Evolutionary conservation across 2,888 invertebrate species (phyloP), one percentile per base, ranked within the genome.

Genomic region (Leptinotarsa haldemani): DNA sequence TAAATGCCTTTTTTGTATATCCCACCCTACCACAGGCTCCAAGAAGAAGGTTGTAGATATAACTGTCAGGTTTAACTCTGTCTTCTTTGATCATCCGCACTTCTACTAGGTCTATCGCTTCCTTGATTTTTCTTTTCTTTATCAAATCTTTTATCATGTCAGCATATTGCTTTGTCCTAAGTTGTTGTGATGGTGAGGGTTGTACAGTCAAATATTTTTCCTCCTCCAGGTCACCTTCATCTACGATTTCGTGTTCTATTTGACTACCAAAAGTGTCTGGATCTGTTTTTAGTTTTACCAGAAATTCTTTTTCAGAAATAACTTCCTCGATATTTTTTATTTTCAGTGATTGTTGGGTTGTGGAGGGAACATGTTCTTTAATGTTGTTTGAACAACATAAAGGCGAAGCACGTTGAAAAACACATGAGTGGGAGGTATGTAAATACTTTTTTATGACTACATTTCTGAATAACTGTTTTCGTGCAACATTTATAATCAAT

Each of bases 1-100:
- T 90, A 84, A 97, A 97, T 1, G 96, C 96, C 87, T 95, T 95
- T 81, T 94, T 93, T 2, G 95, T 92, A 82, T 95, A 95, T 0
- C 98, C 98, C 1, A 92, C 93, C 81, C 92, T 88, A 3, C 95
- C 97, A 87, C 95, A 95, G 12, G 92, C 95, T 74, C 93, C 92
- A 74, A 98, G 93, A n/a, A 98, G 86, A 71, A 95, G 88, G 84
- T 94, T 94, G 84, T 93, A 97, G 81, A 95, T 93, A 84, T 94
- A 95, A 78, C 89, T 90, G 74, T 92, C 93, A 0, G 97, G 97
- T 85, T 93, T 92, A 0, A 94, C 94, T 80, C 92, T 89, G 85
- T 97, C 96, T 81, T 92, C 90, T 85, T 93, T 90, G 9, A 94
- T 84, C 93, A 96, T 94, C 85, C 90, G 89, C n/a, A 91, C 88